Conservation (phyloP, 2,888 invertebrate genomes). For the Laothoe populi region DNA sequence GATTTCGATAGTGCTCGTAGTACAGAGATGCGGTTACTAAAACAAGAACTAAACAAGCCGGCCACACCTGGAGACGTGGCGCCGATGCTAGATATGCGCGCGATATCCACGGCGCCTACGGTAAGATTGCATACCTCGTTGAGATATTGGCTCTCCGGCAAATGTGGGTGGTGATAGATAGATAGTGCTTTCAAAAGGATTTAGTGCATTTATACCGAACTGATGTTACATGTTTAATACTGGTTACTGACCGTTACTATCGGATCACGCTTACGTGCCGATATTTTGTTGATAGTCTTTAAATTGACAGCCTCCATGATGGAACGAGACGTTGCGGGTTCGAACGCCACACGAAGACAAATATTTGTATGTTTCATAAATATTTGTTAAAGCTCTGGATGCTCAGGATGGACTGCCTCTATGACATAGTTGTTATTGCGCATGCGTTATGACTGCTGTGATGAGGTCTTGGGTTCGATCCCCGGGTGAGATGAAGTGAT, state of each 20-base stretch:
- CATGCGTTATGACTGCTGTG: no score
- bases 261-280: neutral
- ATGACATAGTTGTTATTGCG: no score
- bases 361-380: no score
- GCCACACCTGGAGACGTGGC: conserved; percentile 35
- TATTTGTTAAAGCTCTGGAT: no score
- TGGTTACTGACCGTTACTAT: neutral
- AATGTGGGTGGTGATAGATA: conserved; percentile 76
- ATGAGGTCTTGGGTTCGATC: no score
- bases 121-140: conserved; percentile 66
- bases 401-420: no score
- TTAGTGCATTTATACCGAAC: conserved; percentile 25
- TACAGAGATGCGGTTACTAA: conserved; percentile 23
- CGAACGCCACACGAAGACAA: no score
- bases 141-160: conserved; percentile 63
- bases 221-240: neutral
- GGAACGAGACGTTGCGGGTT: no score
- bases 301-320: no score
- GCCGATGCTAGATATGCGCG: conserved; percentile 58
- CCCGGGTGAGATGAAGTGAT: no score
- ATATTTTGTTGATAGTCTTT: no score
- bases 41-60: conserved; percentile 28
- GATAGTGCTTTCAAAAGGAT: conserved; percentile 59
- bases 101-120: conserved; percentile 57
- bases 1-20: conserved; percentile 23